phyloP scores from a whole-genome alignment of 1,140 invertebrate genomes.

The Pseudomyrmex cubaensis region DNA sequence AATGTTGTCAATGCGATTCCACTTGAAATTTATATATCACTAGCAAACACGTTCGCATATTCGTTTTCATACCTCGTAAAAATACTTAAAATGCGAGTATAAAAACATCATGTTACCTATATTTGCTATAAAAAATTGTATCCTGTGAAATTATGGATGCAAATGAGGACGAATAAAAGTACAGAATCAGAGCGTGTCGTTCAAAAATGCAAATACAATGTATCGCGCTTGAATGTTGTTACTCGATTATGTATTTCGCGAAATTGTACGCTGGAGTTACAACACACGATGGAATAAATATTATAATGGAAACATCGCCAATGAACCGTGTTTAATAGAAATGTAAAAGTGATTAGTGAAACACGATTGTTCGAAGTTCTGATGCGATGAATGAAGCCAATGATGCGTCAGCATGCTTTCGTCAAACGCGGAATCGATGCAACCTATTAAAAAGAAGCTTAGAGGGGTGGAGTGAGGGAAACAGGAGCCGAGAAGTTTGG shows the following conservation, averaged over 20 bases:
- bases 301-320: conserved; percentile 13
- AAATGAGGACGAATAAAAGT: conserved; percentile 20
- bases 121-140: background rate
- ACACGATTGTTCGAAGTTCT: background rate
- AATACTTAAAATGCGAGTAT: too few species aligned
- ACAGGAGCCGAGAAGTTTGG: conserved; percentile 2
- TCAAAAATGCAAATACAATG: conserved; percentile 33
- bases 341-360: conserved; percentile 19
- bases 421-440: conserved; percentile 36
- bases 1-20: too few species aligned
- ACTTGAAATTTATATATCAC: background rate
- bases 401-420: conserved; percentile 57
- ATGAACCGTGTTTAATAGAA: background rate
- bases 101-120: too few species aligned
- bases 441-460: conserved; percentile 71
- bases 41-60: background rate
- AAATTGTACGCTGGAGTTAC: background rate
- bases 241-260: conserved; percentile 22
- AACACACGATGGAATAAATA: background rate
- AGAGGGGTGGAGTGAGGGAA: background rate
- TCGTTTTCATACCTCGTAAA: too few species aligned
- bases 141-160: conserved; percentile 14
- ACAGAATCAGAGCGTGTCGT: conserved; percentile 39
- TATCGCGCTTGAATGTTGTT: background rate
- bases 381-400: conserved; percentile 19